Evolutionary conservation across 2,113 vertebrate genomes (phyloP).

Genomic region (Anoplopoma fimbria): DNA sequence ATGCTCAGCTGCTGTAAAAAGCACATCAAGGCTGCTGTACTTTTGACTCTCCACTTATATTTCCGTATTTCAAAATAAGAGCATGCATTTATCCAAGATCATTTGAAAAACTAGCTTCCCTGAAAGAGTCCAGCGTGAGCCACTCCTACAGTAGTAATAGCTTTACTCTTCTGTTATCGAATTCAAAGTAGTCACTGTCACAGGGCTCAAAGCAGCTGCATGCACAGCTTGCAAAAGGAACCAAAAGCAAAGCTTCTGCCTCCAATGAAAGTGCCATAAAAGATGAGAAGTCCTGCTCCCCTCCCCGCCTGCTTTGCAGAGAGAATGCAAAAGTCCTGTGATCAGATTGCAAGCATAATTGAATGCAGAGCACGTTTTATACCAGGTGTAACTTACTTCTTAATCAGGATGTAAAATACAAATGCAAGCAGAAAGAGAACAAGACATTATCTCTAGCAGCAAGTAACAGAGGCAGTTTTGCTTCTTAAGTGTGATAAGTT

Average conservation of each 20-base stretch:
- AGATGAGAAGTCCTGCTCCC: neutral
- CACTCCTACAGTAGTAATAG: neutral
- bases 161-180: conserved; percentile 3
- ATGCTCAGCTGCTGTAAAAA: neutral
- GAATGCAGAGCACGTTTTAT: neutral
- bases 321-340: neutral
- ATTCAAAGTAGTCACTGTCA: neutral
- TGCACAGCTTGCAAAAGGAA: neutral
- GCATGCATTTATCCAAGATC: neutral
- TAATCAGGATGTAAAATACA: neutral
- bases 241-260: conserved; percentile 2
- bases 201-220: neutral
- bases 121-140: neutral
- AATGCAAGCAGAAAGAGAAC: neutral
- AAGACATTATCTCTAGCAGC: conserved; percentile 1
- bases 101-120: neutral
- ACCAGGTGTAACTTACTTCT: neutral
- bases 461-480: neutral
- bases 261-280: neutral
- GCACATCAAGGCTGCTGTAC: neutral
- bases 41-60: neutral
- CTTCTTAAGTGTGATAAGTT: neutral
- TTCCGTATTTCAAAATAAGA: neutral
- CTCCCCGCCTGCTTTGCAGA: neutral
- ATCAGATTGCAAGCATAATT: conserved; percentile 19